Conservation (phyloP, 2,797 vertebrate species). For the Lithobates pipiens region DNA sequence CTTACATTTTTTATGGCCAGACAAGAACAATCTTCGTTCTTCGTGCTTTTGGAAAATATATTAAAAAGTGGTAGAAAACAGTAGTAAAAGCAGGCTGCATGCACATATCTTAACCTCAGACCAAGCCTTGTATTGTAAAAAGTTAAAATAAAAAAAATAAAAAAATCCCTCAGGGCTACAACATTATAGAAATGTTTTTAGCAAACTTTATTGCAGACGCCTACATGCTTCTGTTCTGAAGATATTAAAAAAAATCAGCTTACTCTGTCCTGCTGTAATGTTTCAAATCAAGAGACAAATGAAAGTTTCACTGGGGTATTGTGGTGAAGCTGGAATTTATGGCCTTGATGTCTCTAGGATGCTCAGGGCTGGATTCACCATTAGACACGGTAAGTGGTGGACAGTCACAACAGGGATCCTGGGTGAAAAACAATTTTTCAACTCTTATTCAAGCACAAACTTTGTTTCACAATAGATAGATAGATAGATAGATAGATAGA, state of each 20-base stretch:
- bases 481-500: too few species aligned
- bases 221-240: background rate
- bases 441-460: too few species aligned
- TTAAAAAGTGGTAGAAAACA: background rate
- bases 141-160: background rate
- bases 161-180: background rate
- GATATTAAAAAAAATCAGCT: background rate
- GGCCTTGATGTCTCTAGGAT: too few species aligned
- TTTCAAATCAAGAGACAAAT: background rate
- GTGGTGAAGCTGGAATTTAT: background rate
- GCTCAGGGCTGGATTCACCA: background rate
- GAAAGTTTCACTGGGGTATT: background rate
- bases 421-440: too few species aligned
- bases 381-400: too few species aligned
- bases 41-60: background rate
- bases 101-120: background rate
- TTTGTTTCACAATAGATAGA: too few species aligned
- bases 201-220: background rate
- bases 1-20: background rate
- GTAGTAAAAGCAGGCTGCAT: background rate
- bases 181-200: background rate
- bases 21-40: background rate
- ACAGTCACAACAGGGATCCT: too few species aligned
- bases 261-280: background rate
- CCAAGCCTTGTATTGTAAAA: background rate